Evolutionary conservation across 2,797 vertebrate genomes (phyloP).

Genomic region (Sebastes minor): DNA sequence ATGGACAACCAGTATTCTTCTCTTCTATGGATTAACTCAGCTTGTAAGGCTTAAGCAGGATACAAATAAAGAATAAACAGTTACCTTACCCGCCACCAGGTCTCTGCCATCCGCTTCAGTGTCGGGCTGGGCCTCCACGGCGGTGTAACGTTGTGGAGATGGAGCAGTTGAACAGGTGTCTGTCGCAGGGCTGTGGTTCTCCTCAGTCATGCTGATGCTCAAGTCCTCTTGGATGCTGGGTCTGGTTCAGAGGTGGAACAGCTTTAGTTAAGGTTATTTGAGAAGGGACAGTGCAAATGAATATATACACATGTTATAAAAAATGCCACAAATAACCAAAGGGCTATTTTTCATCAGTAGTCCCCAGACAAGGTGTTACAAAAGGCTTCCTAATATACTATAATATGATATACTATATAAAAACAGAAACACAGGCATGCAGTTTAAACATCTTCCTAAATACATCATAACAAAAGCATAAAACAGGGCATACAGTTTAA

Average conservation of each 20-base stretch:
- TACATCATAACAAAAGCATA: no score
- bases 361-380: neutral
- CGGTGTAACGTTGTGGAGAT: neutral
- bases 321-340: neutral
- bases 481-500: neutral
- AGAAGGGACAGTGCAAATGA: neutral
- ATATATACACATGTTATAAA: neutral
- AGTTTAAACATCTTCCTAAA: no score
- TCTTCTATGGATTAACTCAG: neutral
- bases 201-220: neutral
- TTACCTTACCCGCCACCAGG: neutral
- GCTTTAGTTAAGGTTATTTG: neutral
- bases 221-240: neutral
- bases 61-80: neutral
- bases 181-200: neutral
- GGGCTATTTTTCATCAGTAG: neutral
- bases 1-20: neutral
- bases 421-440: neutral
- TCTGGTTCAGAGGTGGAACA: neutral
- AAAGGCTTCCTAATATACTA: neutral
- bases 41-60: slow-evolving; percentile 16
- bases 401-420: neutral
- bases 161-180: neutral
- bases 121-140: neutral
- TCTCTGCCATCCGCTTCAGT: neutral